A percentile compares a stretch with the other conserved stretches of the same genome.
Conservation (phyloP, 2,113 vertebrate species). For the human (Homo sapiens) region GRCh38 chr4:13206501-13207000, state of each 20-base stretch:
- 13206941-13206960: background rate
- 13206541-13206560: conserved; percentile 76
- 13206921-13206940: background rate
- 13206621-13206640: background rate
- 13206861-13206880: background rate
- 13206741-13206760: background rate
- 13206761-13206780: background rate
- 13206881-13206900: background rate
- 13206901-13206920: fast-evolving
- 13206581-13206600: conserved; percentile 76
- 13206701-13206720: background rate
- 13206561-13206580: conserved; percentile 78
- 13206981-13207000: background rate
- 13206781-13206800: fast-evolving
- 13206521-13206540: conserved; percentile 82
- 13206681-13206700: background rate
- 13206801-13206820: fast-evolving
- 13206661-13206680: background rate
- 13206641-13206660: background rate
- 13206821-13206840: fast-evolving
- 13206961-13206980: background rate
- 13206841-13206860: background rate
- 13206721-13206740: background rate
- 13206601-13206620: conserved; percentile 47
- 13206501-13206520: conserved; percentile 83